These are phyloP conservation scores for Tamandua tetradactyla DNA, from an alignment of 2,797 vertebrate species.

Conservation along the genomic window DNA sequence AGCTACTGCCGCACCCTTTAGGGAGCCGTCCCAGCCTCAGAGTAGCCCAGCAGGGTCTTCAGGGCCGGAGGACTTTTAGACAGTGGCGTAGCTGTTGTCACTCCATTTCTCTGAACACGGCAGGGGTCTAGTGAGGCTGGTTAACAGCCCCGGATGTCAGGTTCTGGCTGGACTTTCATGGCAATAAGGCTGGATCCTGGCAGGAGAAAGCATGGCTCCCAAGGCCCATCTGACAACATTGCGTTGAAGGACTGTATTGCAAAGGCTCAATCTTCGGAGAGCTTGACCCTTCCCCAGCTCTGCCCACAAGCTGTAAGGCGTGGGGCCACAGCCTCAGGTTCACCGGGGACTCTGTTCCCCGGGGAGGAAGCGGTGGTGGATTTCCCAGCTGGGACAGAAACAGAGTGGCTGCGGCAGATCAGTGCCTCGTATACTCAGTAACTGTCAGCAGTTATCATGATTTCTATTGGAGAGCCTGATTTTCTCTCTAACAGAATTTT, in stretches of 20 bases:
- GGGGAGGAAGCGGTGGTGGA: neutral
- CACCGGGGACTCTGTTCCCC: neutral
- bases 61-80: neutral
- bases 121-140: neutral
- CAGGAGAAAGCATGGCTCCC: neutral
- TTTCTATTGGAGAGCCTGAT: neutral
- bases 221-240: neutral
- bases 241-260: neutral
- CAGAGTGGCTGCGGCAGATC: neutral
- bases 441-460: neutral
- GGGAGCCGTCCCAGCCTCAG: too few species aligned
- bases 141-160: neutral
- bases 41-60: too few species aligned
- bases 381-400: neutral
- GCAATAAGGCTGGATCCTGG: neutral
- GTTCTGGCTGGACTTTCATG: neutral
- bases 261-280: neutral
- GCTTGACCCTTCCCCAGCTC: neutral
- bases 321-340: neutral
- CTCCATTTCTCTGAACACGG: neutral
- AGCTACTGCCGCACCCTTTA: too few species aligned
- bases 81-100: neutral
- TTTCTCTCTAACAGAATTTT: constrained; percentile 10
- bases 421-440: neutral
- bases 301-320: neutral